These are phyloP conservation scores for Archips crataeganus DNA, from an alignment of 2,888 invertebrate genomes.

Conservation along the genomic window DNA sequence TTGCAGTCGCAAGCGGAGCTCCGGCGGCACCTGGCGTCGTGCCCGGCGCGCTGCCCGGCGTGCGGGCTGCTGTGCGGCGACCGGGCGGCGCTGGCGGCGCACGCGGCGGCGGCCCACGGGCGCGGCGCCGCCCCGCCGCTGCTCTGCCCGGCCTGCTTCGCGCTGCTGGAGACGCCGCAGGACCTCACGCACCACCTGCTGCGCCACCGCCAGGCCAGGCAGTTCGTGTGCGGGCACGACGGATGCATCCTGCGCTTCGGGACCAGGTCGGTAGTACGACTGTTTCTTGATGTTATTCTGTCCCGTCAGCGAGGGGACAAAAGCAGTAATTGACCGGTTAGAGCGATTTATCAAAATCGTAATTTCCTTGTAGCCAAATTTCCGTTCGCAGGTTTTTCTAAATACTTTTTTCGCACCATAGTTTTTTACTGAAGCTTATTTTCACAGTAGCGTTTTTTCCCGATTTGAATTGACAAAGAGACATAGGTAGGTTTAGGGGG, in stretches of 20 bases:
- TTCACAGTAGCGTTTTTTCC: too few relatives aligned
- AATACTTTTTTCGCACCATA: too few relatives aligned
- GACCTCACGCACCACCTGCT: slow-evolving; percentile 66
- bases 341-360: too few relatives aligned
- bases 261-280: too few relatives aligned
- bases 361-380: too few relatives aligned
- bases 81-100: slow-evolving; percentile 54
- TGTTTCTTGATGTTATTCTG: too few relatives aligned
- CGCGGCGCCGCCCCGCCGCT: slow-evolving; percentile 48
- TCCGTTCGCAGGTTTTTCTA: too few relatives aligned
- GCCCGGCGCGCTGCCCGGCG: slow-evolving; percentile 48
- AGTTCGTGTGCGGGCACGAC: slow-evolving; percentile 77
- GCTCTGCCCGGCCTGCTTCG: slow-evolving; percentile 65
- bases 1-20: slow-evolving; percentile 35
- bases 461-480: too few relatives aligned
- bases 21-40: slow-evolving; percentile 40
- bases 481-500: too few relatives aligned
- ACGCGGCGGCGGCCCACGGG: slow-evolving; percentile 52
- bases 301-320: too few relatives aligned
- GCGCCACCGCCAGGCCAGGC: slow-evolving; percentile 66
- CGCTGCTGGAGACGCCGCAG: slow-evolving; percentile 45
- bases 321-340: too few relatives aligned
- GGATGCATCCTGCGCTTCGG: slow-evolving; percentile 75
- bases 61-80: slow-evolving; percentile 44
- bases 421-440: too few relatives aligned